These are phyloP conservation scores for Gymnocephalus cernua DNA, from an alignment of 2,113 vertebrate species.

Conservation along the genomic window DNA sequence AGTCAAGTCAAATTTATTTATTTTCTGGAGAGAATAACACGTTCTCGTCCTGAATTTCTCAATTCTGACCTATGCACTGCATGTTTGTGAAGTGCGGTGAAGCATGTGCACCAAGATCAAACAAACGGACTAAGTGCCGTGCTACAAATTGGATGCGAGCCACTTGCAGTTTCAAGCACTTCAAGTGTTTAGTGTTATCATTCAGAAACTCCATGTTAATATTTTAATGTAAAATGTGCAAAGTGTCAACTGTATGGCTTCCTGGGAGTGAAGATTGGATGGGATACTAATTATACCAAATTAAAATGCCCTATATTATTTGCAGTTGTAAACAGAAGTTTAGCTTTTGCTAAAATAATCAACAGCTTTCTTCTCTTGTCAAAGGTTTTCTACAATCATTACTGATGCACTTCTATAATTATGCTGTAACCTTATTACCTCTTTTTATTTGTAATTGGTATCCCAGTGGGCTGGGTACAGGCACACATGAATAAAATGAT, in stretches of 20 bases:
- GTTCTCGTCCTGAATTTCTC: conserved; percentile 3
- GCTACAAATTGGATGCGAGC: conserved; percentile 10
- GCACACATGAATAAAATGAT: conserved; percentile 78
- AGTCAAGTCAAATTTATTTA: background rate
- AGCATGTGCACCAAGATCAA: background rate
- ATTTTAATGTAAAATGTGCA: conserved; percentile 4
- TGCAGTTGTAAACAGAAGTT: conserved; percentile 46
- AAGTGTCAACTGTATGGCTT: background rate
- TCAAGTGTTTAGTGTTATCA: background rate
- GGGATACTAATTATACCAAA: conserved; percentile 45
- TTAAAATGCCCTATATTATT: conserved; percentile 54
- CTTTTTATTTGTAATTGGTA: conserved; percentile 80
- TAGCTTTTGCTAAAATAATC: conserved; percentile 49
- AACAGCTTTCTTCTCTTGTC: conserved; percentile 55
- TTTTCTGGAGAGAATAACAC: background rate
- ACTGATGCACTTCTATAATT: conserved; percentile 76
- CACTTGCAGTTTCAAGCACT: background rate
- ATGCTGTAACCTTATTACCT: conserved; percentile 75
- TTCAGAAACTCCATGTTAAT: background rate
- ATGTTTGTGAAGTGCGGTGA: background rate
- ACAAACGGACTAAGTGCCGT: background rate
- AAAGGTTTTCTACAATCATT: conserved; percentile 65
- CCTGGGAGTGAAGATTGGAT: conserved; percentile 22
- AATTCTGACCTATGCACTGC: background rate
- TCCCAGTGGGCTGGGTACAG: conserved; percentile 62